Evolutionary conservation across 2,797 vertebrate species (phyloP).

Genomic region (Otus scops): DNA sequence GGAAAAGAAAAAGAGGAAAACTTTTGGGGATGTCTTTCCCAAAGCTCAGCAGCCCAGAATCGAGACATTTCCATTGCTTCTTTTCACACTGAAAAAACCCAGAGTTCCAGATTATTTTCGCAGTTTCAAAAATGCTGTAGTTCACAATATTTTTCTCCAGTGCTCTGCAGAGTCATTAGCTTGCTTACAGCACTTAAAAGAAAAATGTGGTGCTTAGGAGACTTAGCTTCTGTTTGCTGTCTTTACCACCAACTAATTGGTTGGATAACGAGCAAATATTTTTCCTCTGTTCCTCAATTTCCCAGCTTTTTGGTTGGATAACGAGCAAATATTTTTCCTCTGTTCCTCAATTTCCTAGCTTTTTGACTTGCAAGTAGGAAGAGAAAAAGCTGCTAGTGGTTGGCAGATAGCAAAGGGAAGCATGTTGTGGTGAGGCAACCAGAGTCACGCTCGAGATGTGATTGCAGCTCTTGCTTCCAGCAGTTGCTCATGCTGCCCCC

Average conservation of each 20-base stretch:
- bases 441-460: accelerated
- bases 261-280: constrained; percentile 51
- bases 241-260: constrained; percentile 47
- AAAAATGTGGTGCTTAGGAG: constrained; percentile 33
- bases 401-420: not conserved
- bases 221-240: constrained; percentile 43
- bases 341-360: not conserved
- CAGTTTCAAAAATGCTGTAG: not conserved
- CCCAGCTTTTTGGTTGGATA: not conserved
- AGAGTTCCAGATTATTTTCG: not conserved
- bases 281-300: constrained; percentile 50
- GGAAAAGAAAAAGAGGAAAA: not conserved
- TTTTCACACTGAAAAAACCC: not conserved
- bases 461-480: not conserved
- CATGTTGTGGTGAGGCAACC: not conserved
- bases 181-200: constrained; percentile 45
- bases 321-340: constrained; percentile 10
- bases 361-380: constrained; percentile 18
- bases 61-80: not conserved
- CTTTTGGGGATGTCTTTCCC: not conserved
- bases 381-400: not conserved
- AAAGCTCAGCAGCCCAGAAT: not conserved
- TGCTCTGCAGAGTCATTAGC: constrained; percentile 14
- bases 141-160: not conserved
- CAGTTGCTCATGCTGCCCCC: not conserved